phyloP scores from a whole-genome alignment of 1,140 invertebrate genomes.

The Geopemphigus sp. region DNA sequence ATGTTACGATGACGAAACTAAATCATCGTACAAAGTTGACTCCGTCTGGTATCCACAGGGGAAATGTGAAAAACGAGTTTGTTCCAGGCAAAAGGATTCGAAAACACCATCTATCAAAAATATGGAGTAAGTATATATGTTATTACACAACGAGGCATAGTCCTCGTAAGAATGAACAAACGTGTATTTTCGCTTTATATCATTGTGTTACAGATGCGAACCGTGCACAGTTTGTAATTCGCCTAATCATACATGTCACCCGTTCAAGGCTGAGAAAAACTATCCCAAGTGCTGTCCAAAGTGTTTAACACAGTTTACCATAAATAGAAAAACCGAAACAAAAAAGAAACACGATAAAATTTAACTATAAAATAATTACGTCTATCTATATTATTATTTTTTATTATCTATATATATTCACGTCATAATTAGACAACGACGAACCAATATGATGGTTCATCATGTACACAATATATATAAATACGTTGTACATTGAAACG shows the following conservation, averaged over 20 bases:
- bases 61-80: conserved; percentile 22
- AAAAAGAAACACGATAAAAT: neutral
- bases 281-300: conserved; percentile 29
- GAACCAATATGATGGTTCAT: too few species aligned
- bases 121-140: conserved; percentile 8
- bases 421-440: too few species aligned
- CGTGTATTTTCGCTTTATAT: neutral
- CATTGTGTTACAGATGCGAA: conserved; percentile 8
- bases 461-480: too few species aligned
- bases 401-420: too few species aligned
- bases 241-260: neutral
- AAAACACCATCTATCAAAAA: conserved; percentile 21
- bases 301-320: neutral
- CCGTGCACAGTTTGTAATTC: conserved; percentile 1
- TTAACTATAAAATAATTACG: too few species aligned
- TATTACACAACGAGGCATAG: neutral
- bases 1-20: conserved; percentile 31
- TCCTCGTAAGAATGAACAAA: too few species aligned
- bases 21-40: conserved; percentile 5
- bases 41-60: conserved; percentile 10
- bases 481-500: too few species aligned
- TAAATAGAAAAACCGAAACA: neutral
- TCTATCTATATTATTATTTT: too few species aligned
- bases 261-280: neutral
- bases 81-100: neutral